phyloP scores from a whole-genome alignment of 1,140 invertebrate species.

The Helicoverpa armigera region DNA sequence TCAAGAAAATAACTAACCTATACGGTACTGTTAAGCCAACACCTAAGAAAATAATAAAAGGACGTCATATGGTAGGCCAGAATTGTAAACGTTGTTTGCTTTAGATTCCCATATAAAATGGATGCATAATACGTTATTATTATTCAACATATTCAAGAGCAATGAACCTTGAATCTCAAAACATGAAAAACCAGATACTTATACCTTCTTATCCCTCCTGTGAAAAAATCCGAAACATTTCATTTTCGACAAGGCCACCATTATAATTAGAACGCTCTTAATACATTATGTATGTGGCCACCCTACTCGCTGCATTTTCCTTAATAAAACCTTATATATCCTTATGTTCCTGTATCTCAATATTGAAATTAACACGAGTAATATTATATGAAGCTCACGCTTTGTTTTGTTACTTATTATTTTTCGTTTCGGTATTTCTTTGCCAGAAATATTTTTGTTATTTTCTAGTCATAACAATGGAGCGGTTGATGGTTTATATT shows the following conservation, averaged over 20 bases:
- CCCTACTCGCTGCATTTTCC: neutral
- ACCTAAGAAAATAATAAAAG: no score
- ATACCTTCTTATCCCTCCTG: neutral
- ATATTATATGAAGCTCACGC: neutral
- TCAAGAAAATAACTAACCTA: no score
- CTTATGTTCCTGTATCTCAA: neutral
- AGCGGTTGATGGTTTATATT: neutral
- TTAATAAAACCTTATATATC: neutral
- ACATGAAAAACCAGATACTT: neutral
- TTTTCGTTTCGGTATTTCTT: neutral
- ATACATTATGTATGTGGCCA: constrained; percentile 5
- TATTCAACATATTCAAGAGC: neutral
- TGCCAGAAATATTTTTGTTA: neutral
- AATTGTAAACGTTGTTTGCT: no score
- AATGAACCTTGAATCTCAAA: neutral
- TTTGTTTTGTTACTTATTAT: neutral
- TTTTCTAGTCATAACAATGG: neutral
- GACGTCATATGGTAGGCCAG: no score
- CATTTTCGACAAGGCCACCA: neutral
- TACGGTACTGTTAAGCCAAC: no score
- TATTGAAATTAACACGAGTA: constrained; percentile 3
- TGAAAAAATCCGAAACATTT: neutral
- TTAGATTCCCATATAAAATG: no score
- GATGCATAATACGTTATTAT: no score
- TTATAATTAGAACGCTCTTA: constrained; percentile 1